Evolutionary conservation across 2,797 vertebrate genomes (phyloP).

Genomic region (Anguilla anguilla): DNA sequence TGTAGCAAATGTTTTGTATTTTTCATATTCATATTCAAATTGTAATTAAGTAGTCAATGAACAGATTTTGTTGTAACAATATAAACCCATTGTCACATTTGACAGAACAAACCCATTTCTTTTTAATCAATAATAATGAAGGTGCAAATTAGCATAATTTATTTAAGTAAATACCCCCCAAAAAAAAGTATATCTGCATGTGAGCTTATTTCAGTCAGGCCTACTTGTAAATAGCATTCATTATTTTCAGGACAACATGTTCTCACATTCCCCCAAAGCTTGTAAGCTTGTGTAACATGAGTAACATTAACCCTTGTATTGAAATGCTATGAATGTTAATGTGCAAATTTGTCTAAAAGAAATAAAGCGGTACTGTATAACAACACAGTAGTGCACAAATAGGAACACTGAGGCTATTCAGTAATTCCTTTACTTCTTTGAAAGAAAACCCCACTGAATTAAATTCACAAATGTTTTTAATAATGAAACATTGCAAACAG

Average conservation of each 20-base stretch:
- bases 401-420: neutral
- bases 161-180: neutral
- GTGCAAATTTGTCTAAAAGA: neutral
- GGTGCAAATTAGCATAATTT: neutral
- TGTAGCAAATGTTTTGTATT: neutral
- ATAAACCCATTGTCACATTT: neutral
- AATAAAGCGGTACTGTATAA: neutral
- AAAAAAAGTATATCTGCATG: neutral
- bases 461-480: neutral
- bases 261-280: neutral
- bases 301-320: neutral
- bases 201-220: neutral
- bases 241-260: neutral
- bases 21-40: neutral
- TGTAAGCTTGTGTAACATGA: neutral
- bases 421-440: neutral
- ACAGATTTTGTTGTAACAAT: neutral
- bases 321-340: slow-evolving; percentile 5
- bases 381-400: neutral
- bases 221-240: neutral
- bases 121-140: neutral
- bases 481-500: neutral
- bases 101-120: neutral
- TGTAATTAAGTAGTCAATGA: neutral
- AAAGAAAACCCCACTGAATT: neutral